These are phyloP conservation scores for Mormyrus hasselquistii DNA, from an alignment of 2,797 vertebrate genomes.

Conservation along the genomic window DNA sequence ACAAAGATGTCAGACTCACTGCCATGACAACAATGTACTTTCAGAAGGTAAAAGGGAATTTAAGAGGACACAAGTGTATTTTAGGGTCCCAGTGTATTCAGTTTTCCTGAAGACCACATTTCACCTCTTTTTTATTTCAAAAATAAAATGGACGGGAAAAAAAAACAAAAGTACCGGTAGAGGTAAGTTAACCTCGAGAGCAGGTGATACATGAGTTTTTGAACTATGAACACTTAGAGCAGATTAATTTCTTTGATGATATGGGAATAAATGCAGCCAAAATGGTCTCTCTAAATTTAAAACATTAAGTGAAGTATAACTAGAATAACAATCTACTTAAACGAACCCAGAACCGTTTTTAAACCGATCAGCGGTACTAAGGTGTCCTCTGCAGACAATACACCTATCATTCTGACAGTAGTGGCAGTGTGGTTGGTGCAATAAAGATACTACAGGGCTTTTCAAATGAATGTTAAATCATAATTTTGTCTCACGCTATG, in stretches of 20 bases:
- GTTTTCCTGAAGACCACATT: neutral
- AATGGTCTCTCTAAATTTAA: neutral
- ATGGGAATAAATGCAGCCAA: neutral
- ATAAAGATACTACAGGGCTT: conserved; percentile 19
- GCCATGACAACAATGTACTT: conserved; percentile 19
- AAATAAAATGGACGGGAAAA: neutral
- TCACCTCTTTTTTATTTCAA: neutral
- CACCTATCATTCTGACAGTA: conserved; percentile 13
- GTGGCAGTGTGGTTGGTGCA: neutral
- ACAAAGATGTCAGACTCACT: conserved; percentile 14
- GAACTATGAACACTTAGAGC: neutral
- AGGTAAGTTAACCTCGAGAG: neutral
- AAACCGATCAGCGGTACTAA: conserved; percentile 10
- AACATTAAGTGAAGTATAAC: neutral
- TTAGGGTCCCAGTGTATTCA: neutral
- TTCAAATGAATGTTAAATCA: conserved; percentile 22
- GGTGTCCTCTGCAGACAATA: conserved; percentile 22
- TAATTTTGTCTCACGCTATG: conserved; percentile 6
- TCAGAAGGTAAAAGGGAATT: neutral
- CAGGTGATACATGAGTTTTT: neutral
- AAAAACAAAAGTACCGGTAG: neutral
- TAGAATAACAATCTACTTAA: neutral
- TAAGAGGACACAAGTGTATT: conserved; percentile 12
- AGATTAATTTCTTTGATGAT: neutral
- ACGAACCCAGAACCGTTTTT: conserved; percentile 6